A percentile compares a stretch with the other conserved stretches of the same genome.
Conservation (phyloP, 2,888 invertebrate species). For the Arctia plantaginis region DNA sequence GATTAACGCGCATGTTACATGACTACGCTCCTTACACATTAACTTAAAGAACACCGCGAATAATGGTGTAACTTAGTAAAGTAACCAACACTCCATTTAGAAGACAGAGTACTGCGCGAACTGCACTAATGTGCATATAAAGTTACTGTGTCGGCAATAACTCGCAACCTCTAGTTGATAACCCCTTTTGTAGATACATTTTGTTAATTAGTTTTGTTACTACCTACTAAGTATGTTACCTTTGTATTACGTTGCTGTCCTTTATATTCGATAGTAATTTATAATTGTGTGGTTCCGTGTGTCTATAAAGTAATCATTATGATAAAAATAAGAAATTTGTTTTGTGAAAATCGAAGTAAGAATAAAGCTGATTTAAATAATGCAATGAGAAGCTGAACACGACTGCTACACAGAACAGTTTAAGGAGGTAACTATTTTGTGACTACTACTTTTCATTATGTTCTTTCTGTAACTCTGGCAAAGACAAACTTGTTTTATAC, state of each 20-base stretch:
- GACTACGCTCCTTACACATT: background rate
- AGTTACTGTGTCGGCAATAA: background rate
- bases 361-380: too few species aligned
- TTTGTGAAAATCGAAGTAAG: background rate
- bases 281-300: too few species aligned
- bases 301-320: background rate
- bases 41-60: slow-evolving; percentile 16
- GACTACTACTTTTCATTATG: background rate
- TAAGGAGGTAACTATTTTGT: too few species aligned
- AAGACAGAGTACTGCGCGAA: background rate
- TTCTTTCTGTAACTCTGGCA: background rate
- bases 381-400: too few species aligned
- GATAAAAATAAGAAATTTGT: background rate
- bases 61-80: slow-evolving; percentile 20
- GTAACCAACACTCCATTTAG: slow-evolving; percentile 30
- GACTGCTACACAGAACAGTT: background rate
- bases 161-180: slow-evolving; percentile 1
- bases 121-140: background rate
- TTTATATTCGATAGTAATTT: background rate
- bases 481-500: background rate
- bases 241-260: background rate
- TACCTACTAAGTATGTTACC: background rate
- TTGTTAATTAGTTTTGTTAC: background rate
- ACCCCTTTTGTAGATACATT: background rate
- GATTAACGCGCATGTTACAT: background rate